These are phyloP conservation scores for Kryphioiulus occultus DNA, from an alignment of 2,888 invertebrate species.

Conservation along the genomic window DNA sequence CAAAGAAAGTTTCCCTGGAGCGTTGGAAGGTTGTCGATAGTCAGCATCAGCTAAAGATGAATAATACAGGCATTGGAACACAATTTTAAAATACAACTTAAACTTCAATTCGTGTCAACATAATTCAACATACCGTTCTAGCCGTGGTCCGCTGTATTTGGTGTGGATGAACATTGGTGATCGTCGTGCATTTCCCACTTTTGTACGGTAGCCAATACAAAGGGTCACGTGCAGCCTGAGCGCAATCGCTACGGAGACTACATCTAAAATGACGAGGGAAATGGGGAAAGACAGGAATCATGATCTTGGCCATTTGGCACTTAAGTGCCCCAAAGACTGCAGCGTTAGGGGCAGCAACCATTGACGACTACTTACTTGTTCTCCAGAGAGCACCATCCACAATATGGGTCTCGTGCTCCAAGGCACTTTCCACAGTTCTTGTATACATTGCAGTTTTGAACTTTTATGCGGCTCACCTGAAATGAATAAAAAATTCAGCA, in stretches of 20 bases:
- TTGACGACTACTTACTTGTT: slow-evolving; percentile 73
- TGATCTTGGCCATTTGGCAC: neutral
- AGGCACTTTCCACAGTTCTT: slow-evolving; percentile 90
- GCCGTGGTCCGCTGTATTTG: slow-evolving; percentile 92
- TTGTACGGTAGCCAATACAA: slow-evolving; percentile 96
- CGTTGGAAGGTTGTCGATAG: slow-evolving; percentile 94
- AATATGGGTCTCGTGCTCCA: slow-evolving; percentile 94
- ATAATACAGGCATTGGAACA: slow-evolving; percentile 52
- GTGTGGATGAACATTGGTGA: slow-evolving; percentile 88
- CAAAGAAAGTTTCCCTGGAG: slow-evolving; percentile 86
- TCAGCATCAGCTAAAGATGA: slow-evolving; percentile 77
- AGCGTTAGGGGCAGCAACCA: neutral
- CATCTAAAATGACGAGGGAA: slow-evolving; percentile 67
- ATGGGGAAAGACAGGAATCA: neutral
- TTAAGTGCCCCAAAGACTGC: neutral
- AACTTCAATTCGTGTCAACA: neutral
- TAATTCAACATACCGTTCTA: slow-evolving; percentile 70
- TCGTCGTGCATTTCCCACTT: slow-evolving; percentile 95
- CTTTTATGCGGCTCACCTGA: slow-evolving; percentile 85
- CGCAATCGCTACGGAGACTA: slow-evolving; percentile 88
- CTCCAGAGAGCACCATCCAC: slow-evolving; percentile 96
- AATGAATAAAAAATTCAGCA: slow-evolving; percentile 54
- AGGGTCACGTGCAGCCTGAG: slow-evolving; percentile 87
- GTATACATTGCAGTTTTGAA: slow-evolving; percentile 91
- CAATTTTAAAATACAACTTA: neutral